Conservation (phyloP, 1,140 invertebrate species). For the Ostrea edulis region DNA sequence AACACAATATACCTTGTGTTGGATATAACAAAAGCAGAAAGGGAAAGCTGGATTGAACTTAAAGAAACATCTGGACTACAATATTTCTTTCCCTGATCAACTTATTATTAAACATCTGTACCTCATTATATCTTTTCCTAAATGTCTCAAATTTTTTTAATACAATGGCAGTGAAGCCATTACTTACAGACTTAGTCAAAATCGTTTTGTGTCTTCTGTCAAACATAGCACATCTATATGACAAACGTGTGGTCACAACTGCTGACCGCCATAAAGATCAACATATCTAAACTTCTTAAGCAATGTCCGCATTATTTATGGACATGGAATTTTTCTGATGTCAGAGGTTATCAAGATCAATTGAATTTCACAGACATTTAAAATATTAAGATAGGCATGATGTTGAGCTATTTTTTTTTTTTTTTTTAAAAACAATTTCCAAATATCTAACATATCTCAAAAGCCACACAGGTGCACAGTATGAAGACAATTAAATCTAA, state of each 20-base stretch:
- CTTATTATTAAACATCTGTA: not conserved
- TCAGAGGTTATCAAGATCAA: conserved; percentile 1
- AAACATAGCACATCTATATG: not conserved
- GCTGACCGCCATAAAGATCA: not conserved
- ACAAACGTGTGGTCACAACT: conserved; percentile 5
- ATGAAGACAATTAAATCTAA: not conserved
- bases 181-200: not conserved
- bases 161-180: not conserved
- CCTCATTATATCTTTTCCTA: not conserved
- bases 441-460: not conserved
- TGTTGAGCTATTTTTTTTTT: not conserved
- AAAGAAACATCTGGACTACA: not conserved
- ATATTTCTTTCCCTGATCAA: not conserved
- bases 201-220: not conserved
- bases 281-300: not conserved
- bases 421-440: not conserved
- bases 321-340: not conserved
- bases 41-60: not conserved
- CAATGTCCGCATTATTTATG: not conserved
- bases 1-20: not conserved
- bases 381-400: not conserved
- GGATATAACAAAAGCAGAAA: not conserved
- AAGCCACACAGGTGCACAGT: not conserved
- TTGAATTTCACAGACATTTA: not conserved
- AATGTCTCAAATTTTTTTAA: not conserved